A percentile compares a stretch with the other conserved stretches of the same genome.
Conservation (phyloP, 2,888 invertebrate genomes). For the Phasia obesa region DNA sequence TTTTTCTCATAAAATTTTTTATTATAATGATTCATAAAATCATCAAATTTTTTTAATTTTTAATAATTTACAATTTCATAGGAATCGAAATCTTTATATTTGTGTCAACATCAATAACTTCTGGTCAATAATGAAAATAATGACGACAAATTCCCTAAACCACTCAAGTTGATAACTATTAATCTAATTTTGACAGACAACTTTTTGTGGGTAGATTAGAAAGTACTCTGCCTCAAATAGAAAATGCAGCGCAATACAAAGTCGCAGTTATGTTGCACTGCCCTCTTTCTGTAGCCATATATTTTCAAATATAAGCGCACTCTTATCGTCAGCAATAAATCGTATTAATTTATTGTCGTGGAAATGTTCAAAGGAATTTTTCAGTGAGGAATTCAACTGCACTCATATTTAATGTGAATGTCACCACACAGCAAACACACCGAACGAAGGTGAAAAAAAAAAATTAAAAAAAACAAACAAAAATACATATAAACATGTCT, state of each 20-base stretch:
- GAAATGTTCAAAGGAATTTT: constrained; percentile 75
- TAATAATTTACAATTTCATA: neutral
- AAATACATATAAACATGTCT: neutral
- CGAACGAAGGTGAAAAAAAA: constrained; percentile 37
- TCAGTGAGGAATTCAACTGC: constrained; percentile 62
- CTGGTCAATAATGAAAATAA: constrained; percentile 2
- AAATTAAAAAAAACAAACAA: neutral
- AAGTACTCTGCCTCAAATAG: constrained; percentile 50
- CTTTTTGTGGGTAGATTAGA: constrained; percentile 62
- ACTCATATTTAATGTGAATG: constrained; percentile 76
- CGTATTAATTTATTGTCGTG: constrained; percentile 81
- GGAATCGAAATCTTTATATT: neutral
- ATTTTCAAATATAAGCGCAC: constrained; percentile 69
- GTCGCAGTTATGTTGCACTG: neutral
- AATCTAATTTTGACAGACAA: constrained; percentile 66
- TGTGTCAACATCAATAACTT: neutral
- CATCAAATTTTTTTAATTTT: too few species aligned
- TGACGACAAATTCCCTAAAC: neutral
- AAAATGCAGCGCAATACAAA: constrained; percentile 3
- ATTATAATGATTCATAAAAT: too few species aligned
- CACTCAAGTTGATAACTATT: constrained; percentile 17
- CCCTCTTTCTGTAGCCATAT: constrained; percentile 38
- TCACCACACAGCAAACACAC: constrained; percentile 61
- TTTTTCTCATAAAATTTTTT: too few species aligned
- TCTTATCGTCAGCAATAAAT: constrained; percentile 80